A percentile compares a stretch with the other conserved stretches of the same genome.
phyloP scores from a whole-genome alignment of 2,888 invertebrate genomes.

The Folsomia candida region DNA sequence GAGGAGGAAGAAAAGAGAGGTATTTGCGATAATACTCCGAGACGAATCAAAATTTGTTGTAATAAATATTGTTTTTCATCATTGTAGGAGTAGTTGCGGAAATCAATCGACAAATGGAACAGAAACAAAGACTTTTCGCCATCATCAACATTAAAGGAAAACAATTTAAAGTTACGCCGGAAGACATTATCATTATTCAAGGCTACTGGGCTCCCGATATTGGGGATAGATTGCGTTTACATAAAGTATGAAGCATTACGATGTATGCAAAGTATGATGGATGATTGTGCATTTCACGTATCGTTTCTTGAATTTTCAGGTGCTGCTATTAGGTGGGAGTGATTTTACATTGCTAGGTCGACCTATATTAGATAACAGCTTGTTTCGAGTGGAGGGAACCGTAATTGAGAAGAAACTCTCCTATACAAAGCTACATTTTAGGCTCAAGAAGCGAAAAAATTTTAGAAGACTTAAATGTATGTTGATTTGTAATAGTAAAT shows the following conservation, averaged over 20 bases:
- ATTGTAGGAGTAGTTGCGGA: slow-evolving; percentile 61
- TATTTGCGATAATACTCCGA: background rate
- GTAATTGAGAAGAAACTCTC: slow-evolving; percentile 79
- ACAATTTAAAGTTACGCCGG: slow-evolving; percentile 79
- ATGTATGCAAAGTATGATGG: background rate
- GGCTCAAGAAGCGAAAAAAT: slow-evolving; percentile 56
- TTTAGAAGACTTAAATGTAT: slow-evolving; percentile 71
- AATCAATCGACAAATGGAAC: slow-evolving; percentile 64
- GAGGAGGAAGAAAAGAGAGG: background rate
- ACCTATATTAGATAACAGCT: slow-evolving; percentile 70
- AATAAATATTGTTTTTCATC: no score
- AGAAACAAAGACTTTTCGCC: slow-evolving; percentile 68
- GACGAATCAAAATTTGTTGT: no score
- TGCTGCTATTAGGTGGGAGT: slow-evolving; percentile 71
- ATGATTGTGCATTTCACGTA: no score
- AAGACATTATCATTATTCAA: slow-evolving; percentile 78
- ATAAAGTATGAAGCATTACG: slow-evolving; percentile 67
- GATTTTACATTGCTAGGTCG: slow-evolving; percentile 80
- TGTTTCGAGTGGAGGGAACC: slow-evolving; percentile 74
- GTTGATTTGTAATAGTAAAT: slow-evolving; percentile 48
- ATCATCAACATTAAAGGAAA: slow-evolving; percentile 76
- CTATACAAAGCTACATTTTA: slow-evolving; percentile 72
- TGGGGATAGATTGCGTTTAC: slow-evolving; percentile 74
- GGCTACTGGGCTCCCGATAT: slow-evolving; percentile 79
- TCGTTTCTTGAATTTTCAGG: no score